A percentile compares a stretch with the other conserved stretches of the same genome.
Evolutionary conservation across 2,113 vertebrate species (phyloP).

Genomic region (Caranx ignobilis): DNA sequence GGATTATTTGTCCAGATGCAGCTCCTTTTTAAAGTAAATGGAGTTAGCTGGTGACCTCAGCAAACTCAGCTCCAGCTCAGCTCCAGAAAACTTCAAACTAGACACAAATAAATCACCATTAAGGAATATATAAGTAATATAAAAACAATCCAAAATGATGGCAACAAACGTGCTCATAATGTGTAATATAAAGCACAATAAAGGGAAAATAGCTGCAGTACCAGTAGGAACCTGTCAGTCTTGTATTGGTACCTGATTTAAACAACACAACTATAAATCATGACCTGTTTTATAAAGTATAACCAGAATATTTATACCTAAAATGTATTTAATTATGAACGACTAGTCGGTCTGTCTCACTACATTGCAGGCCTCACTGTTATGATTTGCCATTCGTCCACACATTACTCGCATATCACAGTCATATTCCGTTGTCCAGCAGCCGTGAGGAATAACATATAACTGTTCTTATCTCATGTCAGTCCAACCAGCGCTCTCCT

Average conservation of each 20-base stretch:
- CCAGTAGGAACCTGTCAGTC: not conserved
- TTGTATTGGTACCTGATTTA: not conserved
- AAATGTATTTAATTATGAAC: constrained; percentile 3
- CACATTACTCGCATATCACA: constrained; percentile 34
- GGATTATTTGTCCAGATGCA: not conserved
- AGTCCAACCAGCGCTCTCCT: constrained; percentile 79
- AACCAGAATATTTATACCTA: not conserved
- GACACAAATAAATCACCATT: not conserved
- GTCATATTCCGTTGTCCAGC: constrained; percentile 45
- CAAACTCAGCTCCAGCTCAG: not conserved
- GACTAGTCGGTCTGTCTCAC: not conserved
- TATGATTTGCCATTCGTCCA: constrained; percentile 23
- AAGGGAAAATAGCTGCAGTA: not conserved
- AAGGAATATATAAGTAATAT: not conserved
- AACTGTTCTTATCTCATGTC: constrained; percentile 82
- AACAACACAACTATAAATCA: not conserved
- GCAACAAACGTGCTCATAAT: not conserved
- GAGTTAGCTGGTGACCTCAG: not conserved
- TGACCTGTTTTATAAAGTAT: too few relatives aligned
- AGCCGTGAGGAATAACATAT: constrained; percentile 57
- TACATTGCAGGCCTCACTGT: constrained; percentile 30
- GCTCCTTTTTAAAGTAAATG: constrained; percentile 7
- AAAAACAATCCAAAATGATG: too few relatives aligned
- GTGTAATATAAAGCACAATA: not conserved
- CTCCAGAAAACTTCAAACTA: not conserved